phyloP scores from a whole-genome alignment of 2,888 invertebrate genomes.

The Clitarchus hookeri region DNA sequence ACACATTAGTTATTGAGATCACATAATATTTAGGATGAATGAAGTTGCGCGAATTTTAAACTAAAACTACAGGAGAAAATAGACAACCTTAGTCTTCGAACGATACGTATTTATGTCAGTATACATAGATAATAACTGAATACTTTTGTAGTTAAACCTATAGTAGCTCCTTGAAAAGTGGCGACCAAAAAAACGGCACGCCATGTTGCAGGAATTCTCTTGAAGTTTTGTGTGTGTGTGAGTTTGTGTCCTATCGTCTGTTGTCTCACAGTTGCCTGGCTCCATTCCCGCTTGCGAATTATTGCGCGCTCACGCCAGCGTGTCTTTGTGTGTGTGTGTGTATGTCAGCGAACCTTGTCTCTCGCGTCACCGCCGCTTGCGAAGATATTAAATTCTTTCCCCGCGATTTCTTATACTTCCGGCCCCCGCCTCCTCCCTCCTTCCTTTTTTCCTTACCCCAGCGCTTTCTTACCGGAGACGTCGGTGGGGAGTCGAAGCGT shows the following conservation, averaged over 20 bases:
- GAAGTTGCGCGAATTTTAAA: too few relatives aligned
- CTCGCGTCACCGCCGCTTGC: not conserved
- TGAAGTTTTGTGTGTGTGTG: not conserved
- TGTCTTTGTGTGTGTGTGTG: too few relatives aligned
- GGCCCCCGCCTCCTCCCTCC: not conserved
- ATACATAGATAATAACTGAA: too few relatives aligned
- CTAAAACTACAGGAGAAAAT: too few relatives aligned
- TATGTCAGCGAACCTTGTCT: not conserved
- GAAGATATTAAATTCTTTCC: constrained; percentile 14
- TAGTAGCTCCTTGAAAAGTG: too few relatives aligned
- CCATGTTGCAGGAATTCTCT: not conserved
- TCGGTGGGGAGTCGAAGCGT: not conserved
- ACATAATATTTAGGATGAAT: too few relatives aligned
- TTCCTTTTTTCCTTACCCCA: not conserved
- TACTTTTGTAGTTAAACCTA: too few relatives aligned
- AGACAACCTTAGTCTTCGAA: too few relatives aligned
- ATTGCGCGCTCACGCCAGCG: not conserved
- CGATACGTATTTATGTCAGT: too few relatives aligned
- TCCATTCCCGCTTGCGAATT: not conserved
- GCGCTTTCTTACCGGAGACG: not conserved
- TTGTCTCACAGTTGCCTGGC: not conserved
- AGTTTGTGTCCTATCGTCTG: not conserved
- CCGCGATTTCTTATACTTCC: not conserved
- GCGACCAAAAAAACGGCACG: too few relatives aligned
- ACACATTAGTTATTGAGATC: too few relatives aligned